phyloP scores from a whole-genome alignment of 2,113 vertebrate species.

The Nymphicus hollandicus region DNA sequence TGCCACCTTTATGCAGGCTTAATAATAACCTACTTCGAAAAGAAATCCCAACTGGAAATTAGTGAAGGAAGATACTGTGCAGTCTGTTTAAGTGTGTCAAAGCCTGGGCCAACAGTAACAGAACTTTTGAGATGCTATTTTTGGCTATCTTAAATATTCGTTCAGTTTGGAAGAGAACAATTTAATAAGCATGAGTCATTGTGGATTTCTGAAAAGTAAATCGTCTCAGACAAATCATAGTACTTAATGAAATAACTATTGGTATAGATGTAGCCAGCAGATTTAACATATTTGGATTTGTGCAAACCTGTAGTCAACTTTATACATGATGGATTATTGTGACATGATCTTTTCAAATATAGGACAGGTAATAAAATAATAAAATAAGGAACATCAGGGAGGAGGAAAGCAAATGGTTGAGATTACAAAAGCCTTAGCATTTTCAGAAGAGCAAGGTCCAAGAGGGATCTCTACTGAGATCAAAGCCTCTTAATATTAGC shows the following conservation, averaged over 20 bases:
- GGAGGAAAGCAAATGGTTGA: background rate
- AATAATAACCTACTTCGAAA: slow-evolving; percentile 17
- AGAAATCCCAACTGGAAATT: slow-evolving; percentile 29
- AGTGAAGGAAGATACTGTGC: background rate
- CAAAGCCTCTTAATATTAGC: background rate
- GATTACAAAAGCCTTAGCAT: background rate
- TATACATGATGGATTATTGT: slow-evolving; percentile 7
- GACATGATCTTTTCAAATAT: slow-evolving; percentile 15
- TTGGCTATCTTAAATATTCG: slow-evolving; percentile 8
- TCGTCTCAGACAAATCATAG: slow-evolving; percentile 13
- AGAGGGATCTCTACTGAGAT: background rate
- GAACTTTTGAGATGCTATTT: slow-evolving; percentile 26
- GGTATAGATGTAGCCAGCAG: slow-evolving; percentile 3
- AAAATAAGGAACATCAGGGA: background rate
- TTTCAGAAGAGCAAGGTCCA: background rate
- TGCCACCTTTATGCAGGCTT: background rate
- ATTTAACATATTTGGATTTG: slow-evolving; percentile 25
- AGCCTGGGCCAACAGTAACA: background rate
- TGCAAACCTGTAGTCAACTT: slow-evolving; percentile 4
- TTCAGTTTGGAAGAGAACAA: slow-evolving; percentile 24
- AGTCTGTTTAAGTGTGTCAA: slow-evolving; percentile 9
- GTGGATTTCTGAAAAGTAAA: slow-evolving; percentile 15
- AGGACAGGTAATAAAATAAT: background rate
- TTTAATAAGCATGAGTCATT: slow-evolving; percentile 45
- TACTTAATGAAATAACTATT: slow-evolving; percentile 40